phyloP scores from a whole-genome alignment of 2,797 vertebrate species.

The Nannoperca australis region DNA sequence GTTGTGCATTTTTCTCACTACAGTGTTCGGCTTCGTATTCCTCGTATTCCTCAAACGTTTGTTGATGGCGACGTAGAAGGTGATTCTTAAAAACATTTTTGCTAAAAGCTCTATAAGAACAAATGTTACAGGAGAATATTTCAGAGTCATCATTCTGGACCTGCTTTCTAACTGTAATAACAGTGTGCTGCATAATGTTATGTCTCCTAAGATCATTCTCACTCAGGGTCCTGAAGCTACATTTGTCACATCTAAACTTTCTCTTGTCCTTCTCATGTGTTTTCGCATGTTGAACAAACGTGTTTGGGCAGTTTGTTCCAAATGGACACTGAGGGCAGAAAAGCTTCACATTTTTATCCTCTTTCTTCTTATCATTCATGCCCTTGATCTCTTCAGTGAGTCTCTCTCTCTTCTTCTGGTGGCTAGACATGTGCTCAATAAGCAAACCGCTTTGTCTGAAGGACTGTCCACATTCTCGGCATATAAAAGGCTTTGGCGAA shows the following conservation, averaged over 20 bases:
- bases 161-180: constrained; percentile 84
- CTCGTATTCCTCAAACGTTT: constrained; percentile 74
- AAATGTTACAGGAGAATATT: constrained; percentile 88
- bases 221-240: constrained; percentile 92
- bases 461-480: constrained; percentile 94
- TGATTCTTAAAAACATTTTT: constrained; percentile 93
- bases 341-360: constrained; percentile 90
- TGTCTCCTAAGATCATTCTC: constrained; percentile 93
- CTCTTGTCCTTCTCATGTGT: constrained; percentile 97
- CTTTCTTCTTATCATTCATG: constrained; percentile 90
- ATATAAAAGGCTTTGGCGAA: constrained; percentile 93
- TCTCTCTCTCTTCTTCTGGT: constrained; percentile 90
- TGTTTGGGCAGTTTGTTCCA: constrained; percentile 96
- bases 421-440: constrained; percentile 94
- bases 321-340: constrained; percentile 97
- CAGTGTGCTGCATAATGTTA: constrained; percentile 90
- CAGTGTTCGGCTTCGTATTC: constrained; percentile 63
- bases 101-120: constrained; percentile 91
- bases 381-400: constrained; percentile 90
- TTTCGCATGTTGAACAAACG: constrained; percentile 96
- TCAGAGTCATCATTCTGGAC: constrained; percentile 75
- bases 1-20: constrained; percentile 57
- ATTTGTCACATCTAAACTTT: constrained; percentile 95
- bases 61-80: constrained; percentile 88
- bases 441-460: constrained; percentile 93